phyloP scores from a whole-genome alignment of 1,140 invertebrate species.

The Dreissena polymorpha region DNA sequence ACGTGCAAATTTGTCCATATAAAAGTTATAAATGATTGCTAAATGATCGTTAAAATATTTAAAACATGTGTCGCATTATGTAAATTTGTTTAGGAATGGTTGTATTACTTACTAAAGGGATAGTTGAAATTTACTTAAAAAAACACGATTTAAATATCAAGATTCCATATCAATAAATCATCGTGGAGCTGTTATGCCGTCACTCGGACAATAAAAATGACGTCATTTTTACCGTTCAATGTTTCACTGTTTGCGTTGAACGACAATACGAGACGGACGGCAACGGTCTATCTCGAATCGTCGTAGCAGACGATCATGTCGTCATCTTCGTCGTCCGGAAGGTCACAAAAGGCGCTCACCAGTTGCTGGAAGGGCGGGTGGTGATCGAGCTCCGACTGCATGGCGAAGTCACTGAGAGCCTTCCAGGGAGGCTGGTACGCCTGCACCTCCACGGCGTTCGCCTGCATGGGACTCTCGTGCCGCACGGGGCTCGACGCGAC shows the following conservation, averaged over 20 bases:
- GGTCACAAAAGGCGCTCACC: conserved; percentile 84
- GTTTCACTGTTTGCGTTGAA: conserved; percentile 45
- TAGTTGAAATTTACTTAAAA: too few species aligned
- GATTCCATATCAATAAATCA: too few species aligned
- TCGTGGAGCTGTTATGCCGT: too few species aligned
- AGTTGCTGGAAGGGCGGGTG: conserved; percentile 96
- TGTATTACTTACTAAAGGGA: too few species aligned
- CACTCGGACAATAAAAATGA: background rate
- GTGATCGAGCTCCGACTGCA: conserved; percentile 94
- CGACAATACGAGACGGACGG: conserved; percentile 13
- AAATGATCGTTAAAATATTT: too few species aligned
- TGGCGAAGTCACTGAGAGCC: conserved; percentile 95
- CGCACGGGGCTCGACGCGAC: conserved; percentile 96
- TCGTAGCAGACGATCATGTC: conserved; percentile 69
- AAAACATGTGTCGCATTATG: too few species aligned
- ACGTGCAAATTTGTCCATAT: too few species aligned
- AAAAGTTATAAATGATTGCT: too few species aligned
- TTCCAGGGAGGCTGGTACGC: conserved; percentile 98
- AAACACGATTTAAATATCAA: too few species aligned
- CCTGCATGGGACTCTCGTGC: conserved; percentile 85
- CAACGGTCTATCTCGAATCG: conserved; percentile 50
- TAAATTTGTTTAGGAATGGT: too few species aligned
- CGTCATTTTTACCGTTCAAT: conserved; percentile 43
- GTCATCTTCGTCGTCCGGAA: conserved; percentile 72
- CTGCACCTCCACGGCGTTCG: conserved; percentile 88